Base-by-base conservation (phyloP, 2,888 invertebrate genomes). In the Stomorhina lunata region DNA sequence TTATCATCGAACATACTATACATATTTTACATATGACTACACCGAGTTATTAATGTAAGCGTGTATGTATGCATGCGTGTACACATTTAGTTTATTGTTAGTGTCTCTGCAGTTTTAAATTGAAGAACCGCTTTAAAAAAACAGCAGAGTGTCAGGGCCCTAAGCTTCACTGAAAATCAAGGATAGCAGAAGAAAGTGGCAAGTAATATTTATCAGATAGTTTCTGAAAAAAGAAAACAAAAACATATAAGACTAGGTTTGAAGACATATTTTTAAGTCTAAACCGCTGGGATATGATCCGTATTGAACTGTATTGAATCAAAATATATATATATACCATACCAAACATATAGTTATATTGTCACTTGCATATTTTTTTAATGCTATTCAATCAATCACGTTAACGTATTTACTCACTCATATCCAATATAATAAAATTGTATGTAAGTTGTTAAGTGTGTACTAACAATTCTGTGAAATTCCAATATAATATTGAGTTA, bases 371-470 rank as follows among this genome's bases (percentile, higher is more conserved):
- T 10, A 57, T 15, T 45, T 68, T 50, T 43, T 66, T 76, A 76
- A 76, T 37, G n/a, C 22, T 32, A 40, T 59, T 71, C 57, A 57
- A 71, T 57, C 66, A 75, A 66, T 75, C 75, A 66, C 45, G 15
- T 57, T 32, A 53, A 53, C 32, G 53, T n/a, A 17, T 4, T 27
- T 9, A 45, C n/a, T 2, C 32, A 32, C 1, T n/a, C 17, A 29
- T 10, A 10, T n/a, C 5, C 7, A 4, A 29, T 20, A 20, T 7
- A 29, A 15, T 29, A 27, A 55, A 45, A 3, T n/a, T 12, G n/a
- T 12, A 37, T 37, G 37, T 12, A 37, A 37, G 37, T 37, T 12
- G 37, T 37, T 37, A 37, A 10, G 12, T 10, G 12, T 37, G n/a
- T 37, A 37, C 37, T 37, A 12, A 12, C 37, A 37, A n/a, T n/a